Evolutionary conservation across 2,113 vertebrate genomes (phyloP), one percentile per base, ranked within the genome.

Genomic region (Pholis gunnellus): DNA sequence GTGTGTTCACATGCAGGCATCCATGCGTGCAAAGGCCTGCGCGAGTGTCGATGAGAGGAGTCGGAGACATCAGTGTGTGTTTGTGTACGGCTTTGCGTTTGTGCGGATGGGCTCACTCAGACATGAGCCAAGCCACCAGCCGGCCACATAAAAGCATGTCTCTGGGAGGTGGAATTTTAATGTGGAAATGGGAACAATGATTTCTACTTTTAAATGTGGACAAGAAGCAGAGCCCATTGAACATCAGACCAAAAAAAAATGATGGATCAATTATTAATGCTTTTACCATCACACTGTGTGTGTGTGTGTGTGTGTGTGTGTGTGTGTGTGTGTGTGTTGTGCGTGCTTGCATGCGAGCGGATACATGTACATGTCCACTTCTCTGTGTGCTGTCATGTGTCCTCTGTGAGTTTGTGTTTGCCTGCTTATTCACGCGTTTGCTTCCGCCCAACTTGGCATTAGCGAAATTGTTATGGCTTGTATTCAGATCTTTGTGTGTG

Each of bases 111-210:
- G 86, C 90, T 92, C 86, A 90, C 90, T 85, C 84, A 92, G 89
- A 87, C 88, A 85, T 88, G 90, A 91, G 93, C 94, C 94, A 94
- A 95, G 90, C 95, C 95, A 79, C 92, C 88, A 92, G 92, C 79
- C 72, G 17, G 87, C 94, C 94, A 95, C 94, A 95, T 94, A 18
- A 94, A 93, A 92, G 91, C 79, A 22, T 27, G 81, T 91, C 91
- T 92, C 83, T 86, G 85, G 90, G 90, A 95, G 92, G 84, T 86
- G 90, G 93, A 94, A 94, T 95, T 93, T 95, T 94, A 91, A 94
- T 94, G 92, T 91, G 91, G 91, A 92, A 93, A 93, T 93, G 90
- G 84, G 92, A 94, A 95, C 94, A 94, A 94, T 93, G 89, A 94
- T 95, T 93, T 93, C 91, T 90, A 90, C 89, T 94, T 92, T 93